These are phyloP conservation scores for Halcyon badia DNA, from an alignment of 2,797 vertebrate species.

Conservation along the genomic window DNA sequence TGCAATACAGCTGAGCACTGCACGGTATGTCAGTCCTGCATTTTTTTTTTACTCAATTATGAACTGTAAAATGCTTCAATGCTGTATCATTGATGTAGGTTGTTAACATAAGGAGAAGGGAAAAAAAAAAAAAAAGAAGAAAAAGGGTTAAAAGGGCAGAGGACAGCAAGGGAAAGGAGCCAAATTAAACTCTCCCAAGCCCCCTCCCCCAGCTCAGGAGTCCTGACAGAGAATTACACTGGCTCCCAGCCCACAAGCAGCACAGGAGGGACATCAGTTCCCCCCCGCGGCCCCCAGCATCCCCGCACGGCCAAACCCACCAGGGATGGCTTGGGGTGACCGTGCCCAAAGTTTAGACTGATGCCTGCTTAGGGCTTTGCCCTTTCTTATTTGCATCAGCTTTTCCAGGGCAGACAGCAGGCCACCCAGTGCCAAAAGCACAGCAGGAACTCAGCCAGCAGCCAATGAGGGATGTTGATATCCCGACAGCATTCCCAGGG, in stretches of 20 bases:
- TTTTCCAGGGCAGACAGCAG: background rate
- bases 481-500: slow-evolving; percentile 22
- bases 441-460: background rate
- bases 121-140: background rate
- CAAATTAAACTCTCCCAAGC: background rate
- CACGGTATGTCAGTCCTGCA: background rate
- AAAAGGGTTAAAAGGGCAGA: background rate
- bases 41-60: background rate
- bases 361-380: background rate
- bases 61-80: background rate
- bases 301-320: background rate
- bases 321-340: accelerated
- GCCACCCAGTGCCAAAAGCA: background rate
- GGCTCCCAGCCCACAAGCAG: background rate
- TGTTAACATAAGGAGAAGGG: background rate
- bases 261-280: background rate
- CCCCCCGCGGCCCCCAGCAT: accelerated
- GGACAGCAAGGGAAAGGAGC: background rate
- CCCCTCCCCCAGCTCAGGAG: background rate
- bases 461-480: background rate
- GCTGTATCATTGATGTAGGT: background rate
- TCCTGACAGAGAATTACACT: background rate
- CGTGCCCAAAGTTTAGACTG: background rate
- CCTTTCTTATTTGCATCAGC: background rate
- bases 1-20: background rate